These are phyloP conservation scores for Lydus trimaculatus DNA, from an alignment of 2,888 invertebrate species.

Conservation along the genomic window DNA sequence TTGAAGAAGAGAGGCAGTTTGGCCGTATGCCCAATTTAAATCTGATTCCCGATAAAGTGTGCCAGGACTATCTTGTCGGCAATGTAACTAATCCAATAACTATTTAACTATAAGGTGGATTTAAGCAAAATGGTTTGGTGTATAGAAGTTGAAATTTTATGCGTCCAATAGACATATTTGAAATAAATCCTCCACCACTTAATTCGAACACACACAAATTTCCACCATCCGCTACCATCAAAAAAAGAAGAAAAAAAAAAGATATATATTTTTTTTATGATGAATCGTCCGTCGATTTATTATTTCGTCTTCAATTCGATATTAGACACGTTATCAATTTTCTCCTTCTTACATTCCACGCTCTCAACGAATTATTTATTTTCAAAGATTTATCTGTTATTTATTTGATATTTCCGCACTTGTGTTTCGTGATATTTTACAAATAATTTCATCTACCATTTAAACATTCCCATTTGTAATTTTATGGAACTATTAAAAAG, in stretches of 20 bases:
- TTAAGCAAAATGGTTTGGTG: not conserved
- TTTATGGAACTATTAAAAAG: no score
- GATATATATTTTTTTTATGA: not conserved
- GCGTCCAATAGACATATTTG: not conserved
- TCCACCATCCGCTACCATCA: no score
- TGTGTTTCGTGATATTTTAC: not conserved
- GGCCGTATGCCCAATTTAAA: constrained; percentile 3
- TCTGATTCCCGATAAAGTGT: constrained; percentile 4
- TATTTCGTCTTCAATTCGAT: constrained; percentile 7
- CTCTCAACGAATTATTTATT: not conserved
- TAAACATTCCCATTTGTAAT: not conserved
- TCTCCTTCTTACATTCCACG: not conserved
- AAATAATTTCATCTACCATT: not conserved
- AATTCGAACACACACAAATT: not conserved
- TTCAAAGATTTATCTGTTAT: not conserved
- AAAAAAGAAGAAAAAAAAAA: no score
- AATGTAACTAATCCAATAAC: constrained; percentile 6
- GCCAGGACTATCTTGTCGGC: constrained; percentile 7
- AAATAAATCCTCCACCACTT: not conserved
- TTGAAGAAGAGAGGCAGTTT: not conserved
- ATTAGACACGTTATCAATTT: constrained; percentile 10
- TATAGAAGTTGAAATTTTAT: not conserved
- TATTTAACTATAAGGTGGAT: constrained; percentile 8
- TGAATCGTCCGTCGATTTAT: not conserved
- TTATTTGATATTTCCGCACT: not conserved